phyloP scores from a whole-genome alignment of 2,888 invertebrate species.

The Pardosa pseudoannulata region DNA sequence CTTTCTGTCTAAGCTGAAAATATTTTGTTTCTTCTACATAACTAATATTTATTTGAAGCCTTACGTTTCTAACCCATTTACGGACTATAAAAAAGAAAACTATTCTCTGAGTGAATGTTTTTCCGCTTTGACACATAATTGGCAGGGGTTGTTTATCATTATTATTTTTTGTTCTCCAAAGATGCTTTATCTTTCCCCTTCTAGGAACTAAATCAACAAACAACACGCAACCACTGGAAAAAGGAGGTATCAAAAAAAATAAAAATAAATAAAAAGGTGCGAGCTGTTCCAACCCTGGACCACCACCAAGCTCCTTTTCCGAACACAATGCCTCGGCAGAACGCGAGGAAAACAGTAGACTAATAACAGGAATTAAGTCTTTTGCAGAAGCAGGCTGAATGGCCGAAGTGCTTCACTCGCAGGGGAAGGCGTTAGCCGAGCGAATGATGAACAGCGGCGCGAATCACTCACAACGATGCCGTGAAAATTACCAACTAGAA shows the following conservation, averaged over 20 bases:
- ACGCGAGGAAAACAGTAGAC: neutral
- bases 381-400: conserved; percentile 1
- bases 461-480: neutral
- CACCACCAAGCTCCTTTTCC: conserved; percentile 10
- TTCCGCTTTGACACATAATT: no score
- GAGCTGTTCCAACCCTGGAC: neutral
- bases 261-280: neutral
- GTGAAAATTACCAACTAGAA: conserved; percentile 15
- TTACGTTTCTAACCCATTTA: no score
- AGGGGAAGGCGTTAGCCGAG: neutral
- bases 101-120: no score
- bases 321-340: neutral
- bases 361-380: conserved; percentile 16
- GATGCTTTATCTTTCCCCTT: no score
- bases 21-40: no score
- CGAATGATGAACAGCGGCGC: conserved; percentile 12
- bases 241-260: no score
- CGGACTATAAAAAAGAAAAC: no score
- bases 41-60: no score
- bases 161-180: no score
- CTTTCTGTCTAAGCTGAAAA: no score
- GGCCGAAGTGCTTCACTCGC: neutral
- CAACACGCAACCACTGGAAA: neutral
- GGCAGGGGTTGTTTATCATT: no score
- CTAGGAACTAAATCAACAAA: neutral